Evolutionary conservation across 2,113 vertebrate genomes (phyloP), one percentile per base, ranked within the genome.

Genomic region (Aplodontia rufa): DNA sequence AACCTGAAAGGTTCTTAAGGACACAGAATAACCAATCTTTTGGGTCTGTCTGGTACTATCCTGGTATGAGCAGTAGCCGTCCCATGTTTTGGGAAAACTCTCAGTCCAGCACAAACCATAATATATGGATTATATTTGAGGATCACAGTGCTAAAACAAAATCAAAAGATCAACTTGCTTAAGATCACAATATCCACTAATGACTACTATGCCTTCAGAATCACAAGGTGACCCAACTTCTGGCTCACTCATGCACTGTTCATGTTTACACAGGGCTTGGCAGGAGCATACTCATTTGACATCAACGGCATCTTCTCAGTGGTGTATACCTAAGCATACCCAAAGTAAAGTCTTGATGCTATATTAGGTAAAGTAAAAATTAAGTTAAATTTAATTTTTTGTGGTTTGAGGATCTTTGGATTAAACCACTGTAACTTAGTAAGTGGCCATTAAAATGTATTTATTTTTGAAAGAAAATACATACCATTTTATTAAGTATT

Each of bases 331-430:
- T 53, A 94, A 47, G 42, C 32, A 75, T 30, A 81, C 10, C 17
- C 80, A 90, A 90, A 93, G 90, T 69, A 75, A 87, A 94, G 20
- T 22, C 16, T 55, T 90, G 47, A 62, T 69, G 35, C 60, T 90
- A 72, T 47, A 93, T 68, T 88, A 76, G 20, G 60, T 71, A 92
- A 95, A 94, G 53, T 90, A 8, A 95, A 92, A 97, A 95, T 87
- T 94, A 96, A 82, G 69, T 19, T 66, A 51, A 64, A 83, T 91
- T 95, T 93, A 92, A 82, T 88, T 87, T 75, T 95, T 69, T 76
- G 42, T 95, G 88, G 51, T 75, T 95, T 91, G 47, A 10, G 37
- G 47, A 92, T 42, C 26, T 51, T 85, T 49, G 90, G 40, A 72
- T 16, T 64, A 35, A 96, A 93, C 76, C 62, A 92, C 71, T 69